Evolutionary conservation across 2,113 vertebrate species (phyloP).

Genomic region (Sinocyclocheilus maitianheensis): DNA sequence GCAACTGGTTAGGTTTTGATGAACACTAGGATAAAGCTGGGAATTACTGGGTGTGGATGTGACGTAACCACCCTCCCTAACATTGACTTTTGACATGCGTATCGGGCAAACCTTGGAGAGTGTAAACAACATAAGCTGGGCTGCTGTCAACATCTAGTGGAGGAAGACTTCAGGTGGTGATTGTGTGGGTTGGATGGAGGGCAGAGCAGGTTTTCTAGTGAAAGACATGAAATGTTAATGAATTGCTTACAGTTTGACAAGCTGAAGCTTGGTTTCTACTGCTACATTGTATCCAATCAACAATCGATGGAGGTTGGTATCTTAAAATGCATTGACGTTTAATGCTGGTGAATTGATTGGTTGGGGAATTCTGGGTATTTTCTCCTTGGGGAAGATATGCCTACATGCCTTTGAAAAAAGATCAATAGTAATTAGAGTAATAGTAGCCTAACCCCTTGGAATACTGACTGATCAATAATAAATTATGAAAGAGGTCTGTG

Average conservation of each 20-base stretch:
- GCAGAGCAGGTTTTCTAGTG: neutral
- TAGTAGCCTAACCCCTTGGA: neutral
- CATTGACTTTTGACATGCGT: neutral
- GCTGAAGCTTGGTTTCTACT: neutral
- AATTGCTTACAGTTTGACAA: neutral
- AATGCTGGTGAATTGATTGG: neutral
- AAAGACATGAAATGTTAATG: neutral
- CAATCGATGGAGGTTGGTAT: neutral
- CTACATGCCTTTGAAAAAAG: neutral
- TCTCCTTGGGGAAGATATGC: neutral
- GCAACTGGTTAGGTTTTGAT: too few relatives aligned
- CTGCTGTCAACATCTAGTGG: neutral
- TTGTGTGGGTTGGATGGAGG: neutral
- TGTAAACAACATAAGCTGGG: neutral
- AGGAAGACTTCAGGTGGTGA: neutral
- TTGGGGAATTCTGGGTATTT: neutral
- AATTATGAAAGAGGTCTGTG: neutral
- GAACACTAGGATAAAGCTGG: neutral
- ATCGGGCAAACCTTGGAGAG: neutral
- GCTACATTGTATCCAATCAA: neutral
- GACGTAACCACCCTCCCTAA: neutral
- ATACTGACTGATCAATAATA: neutral
- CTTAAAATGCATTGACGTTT: neutral
- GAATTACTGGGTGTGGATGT: neutral
- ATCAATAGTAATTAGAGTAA: slow-evolving; percentile 6